A percentile compares a stretch with the other conserved stretches of the same genome.
phyloP scores from a whole-genome alignment of 2,113 vertebrate genomes.

The Lycaon pictus region DNA sequence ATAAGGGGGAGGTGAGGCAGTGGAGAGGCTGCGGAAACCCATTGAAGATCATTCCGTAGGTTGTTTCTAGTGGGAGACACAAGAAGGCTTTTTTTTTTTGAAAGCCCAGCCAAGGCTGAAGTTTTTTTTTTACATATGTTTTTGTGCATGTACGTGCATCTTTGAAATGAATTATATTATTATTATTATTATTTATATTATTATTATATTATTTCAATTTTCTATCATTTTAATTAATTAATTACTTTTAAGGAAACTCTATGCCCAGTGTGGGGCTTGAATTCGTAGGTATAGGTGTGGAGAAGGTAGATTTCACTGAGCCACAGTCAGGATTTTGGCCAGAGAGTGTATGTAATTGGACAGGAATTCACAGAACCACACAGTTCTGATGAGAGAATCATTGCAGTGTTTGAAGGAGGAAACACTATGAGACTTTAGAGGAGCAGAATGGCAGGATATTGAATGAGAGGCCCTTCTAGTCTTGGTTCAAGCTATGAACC shows the following conservation, averaged over 20 bases:
- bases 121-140: not conserved
- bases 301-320: not conserved
- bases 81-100: not conserved
- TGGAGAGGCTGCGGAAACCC: not conserved
- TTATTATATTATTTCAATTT: not conserved
- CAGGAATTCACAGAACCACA: not conserved
- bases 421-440: not conserved
- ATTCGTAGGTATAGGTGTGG: not conserved
- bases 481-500: not conserved
- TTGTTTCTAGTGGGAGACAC: not conserved
- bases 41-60: not conserved
- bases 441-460: not conserved
- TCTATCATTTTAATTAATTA: not conserved
- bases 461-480: not conserved
- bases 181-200: no score
- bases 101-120: not conserved
- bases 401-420: not conserved
- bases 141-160: not conserved
- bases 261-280: not conserved
- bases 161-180: not conserved
- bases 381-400: not conserved
- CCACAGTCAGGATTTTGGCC: not conserved
- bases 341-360: not conserved
- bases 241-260: not conserved
- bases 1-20: not conserved